A percentile compares a stretch with the other conserved stretches of the same genome.
Evolutionary conservation across 2,888 invertebrate genomes (phyloP).

Genomic region (Glaucopsyche alexis): DNA sequence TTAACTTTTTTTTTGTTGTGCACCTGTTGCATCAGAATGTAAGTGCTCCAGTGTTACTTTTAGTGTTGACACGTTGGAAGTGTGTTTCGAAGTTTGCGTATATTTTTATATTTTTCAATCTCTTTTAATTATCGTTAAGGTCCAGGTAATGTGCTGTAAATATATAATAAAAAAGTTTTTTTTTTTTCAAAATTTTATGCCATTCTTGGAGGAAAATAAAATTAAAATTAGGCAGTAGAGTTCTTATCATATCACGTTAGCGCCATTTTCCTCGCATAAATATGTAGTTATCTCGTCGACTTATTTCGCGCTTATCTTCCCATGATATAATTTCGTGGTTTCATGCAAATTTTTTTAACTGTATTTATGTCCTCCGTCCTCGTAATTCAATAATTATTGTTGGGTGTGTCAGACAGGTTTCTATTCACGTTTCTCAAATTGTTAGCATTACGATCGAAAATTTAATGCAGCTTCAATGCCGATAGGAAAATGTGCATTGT

Average conservation of each 20-base stretch:
- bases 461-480: not conserved
- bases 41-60: constrained; percentile 69
- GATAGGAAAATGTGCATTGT: not conserved
- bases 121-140: constrained; percentile 47
- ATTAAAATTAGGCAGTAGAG: not conserved
- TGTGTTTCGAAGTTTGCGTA: constrained; percentile 40
- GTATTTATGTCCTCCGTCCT: not conserved
- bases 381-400: not conserved
- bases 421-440: not conserved
- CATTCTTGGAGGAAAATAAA: not conserved
- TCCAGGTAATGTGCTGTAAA: not conserved
- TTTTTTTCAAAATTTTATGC: not conserved
- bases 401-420: constrained; percentile 7
- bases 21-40: constrained; percentile 57
- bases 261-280: constrained; percentile 16
- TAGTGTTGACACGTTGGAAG: constrained; percentile 54
- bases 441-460: not conserved
- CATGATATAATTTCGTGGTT: constrained; percentile 8
- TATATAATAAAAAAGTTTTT: not conserved
- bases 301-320: constrained; percentile 6
- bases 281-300: not conserved
- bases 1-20: constrained; percentile 46
- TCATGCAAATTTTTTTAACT: not conserved
- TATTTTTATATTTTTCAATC: constrained; percentile 51
- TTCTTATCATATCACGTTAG: constrained; percentile 1